phyloP scores from a whole-genome alignment of 2,113 vertebrate species.

The Sterna hirundo region DNA sequence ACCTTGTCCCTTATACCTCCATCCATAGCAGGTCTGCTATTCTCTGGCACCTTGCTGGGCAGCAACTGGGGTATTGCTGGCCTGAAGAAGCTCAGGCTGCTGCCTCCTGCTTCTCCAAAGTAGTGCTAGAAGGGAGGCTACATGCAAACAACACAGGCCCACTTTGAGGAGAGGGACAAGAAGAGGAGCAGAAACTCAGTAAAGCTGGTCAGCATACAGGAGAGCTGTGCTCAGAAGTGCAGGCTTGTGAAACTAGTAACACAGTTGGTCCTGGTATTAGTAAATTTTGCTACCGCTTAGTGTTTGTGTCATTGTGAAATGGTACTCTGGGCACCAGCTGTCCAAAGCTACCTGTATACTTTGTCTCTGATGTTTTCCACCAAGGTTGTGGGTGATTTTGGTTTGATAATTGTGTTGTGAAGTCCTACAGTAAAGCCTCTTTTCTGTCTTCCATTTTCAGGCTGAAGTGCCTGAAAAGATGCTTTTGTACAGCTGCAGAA shows the following conservation, averaged over 20 bases:
- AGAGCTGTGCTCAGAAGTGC: background rate
- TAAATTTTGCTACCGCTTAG: background rate
- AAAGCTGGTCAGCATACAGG: background rate
- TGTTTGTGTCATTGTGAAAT: background rate
- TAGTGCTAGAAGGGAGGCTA: background rate
- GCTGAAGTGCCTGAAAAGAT: background rate
- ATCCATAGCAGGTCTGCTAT: background rate
- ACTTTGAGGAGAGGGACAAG: background rate
- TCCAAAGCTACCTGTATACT: background rate
- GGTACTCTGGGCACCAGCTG: background rate
- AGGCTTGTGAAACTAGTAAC: background rate
- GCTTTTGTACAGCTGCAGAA: background rate
- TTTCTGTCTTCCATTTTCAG: background rate
- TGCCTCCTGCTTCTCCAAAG: background rate
- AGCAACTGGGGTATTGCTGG: background rate
- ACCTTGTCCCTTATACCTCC: background rate
- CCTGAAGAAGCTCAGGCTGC: background rate
- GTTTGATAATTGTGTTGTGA: background rate
- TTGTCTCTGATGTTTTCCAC: background rate
- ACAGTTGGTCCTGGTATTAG: background rate
- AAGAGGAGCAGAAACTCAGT: background rate
- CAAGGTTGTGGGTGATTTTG: background rate
- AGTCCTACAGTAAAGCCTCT: background rate
- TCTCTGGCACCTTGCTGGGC: background rate
- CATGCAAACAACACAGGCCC: background rate